Evolutionary conservation across 92 coral and sea anemone genomes (phyloP).

Genomic region (Hydrozoanthus gracilis): DNA sequence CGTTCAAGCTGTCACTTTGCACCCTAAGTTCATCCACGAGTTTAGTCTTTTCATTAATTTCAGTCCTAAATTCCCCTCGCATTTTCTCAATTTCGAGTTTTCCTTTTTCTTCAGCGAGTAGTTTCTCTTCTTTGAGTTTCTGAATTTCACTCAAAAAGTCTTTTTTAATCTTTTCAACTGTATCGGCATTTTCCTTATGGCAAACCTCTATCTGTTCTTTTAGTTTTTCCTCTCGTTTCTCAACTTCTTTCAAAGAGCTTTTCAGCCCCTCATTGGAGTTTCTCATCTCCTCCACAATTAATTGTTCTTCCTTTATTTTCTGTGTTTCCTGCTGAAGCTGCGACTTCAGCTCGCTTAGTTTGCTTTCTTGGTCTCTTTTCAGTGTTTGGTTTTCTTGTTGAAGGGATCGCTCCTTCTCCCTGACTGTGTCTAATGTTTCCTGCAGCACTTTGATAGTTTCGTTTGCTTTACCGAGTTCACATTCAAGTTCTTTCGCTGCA

Average conservation of each 20-base stretch:
- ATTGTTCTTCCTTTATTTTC: conserved; percentile 68
- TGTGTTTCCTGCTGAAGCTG: conserved; percentile 66
- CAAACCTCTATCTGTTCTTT: conserved; percentile 52
- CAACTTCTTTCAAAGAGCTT: conserved; percentile 52
- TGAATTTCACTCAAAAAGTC: conserved; percentile 49
- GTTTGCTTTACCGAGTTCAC: conserved; percentile 66
- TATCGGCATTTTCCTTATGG: conserved; percentile 51
- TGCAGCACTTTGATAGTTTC: conserved; percentile 69
- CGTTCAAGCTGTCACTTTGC: conserved; percentile 53
- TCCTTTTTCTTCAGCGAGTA: conserved; percentile 66
- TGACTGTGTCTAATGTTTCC: conserved; percentile 60
- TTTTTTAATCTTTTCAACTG: conserved; percentile 51
- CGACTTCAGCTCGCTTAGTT: conserved; percentile 66
- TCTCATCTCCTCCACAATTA: conserved; percentile 76
- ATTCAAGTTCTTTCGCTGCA: conserved; percentile 55
- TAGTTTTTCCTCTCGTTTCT: conserved; percentile 52
- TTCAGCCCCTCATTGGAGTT: conserved; percentile 46
- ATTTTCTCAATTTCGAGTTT: conserved; percentile 59
- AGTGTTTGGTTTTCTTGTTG: conserved; percentile 60
- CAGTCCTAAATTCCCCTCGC: conserved; percentile 50
- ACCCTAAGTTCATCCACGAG: conserved; percentile 51
- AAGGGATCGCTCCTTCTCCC: conserved; percentile 62
- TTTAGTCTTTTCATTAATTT: conserved; percentile 65
- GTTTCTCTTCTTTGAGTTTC: conserved; percentile 66
- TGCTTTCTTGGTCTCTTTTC: conserved; percentile 51